These are phyloP conservation scores for Poeciliopsis gracilis DNA, from an alignment of 2,797 vertebrate species.

Conservation along the genomic window DNA sequence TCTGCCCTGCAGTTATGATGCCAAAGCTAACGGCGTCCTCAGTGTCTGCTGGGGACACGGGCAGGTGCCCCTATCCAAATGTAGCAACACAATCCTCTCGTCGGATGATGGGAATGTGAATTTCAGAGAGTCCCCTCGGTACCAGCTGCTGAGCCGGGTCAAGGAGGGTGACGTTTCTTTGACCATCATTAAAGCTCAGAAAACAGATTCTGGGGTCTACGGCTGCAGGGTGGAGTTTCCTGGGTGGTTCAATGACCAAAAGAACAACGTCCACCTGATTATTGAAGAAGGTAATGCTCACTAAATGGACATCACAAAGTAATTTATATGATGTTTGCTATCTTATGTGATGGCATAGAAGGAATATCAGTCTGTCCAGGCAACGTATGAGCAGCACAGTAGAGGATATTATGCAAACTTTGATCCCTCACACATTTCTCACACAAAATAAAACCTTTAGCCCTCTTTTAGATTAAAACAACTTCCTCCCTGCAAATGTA, in stretches of 20 bases:
- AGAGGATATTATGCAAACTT: neutral
- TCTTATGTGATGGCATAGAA: neutral
- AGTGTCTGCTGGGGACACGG: constrained; percentile 82
- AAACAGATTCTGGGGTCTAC: constrained; percentile 77
- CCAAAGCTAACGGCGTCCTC: neutral
- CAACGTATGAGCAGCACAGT: neutral
- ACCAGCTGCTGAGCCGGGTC: constrained; percentile 68
- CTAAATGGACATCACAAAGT: neutral
- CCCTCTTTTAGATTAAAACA: neutral
- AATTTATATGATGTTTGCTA: neutral
- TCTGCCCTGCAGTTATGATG: constrained; percentile 76
- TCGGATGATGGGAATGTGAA: constrained; percentile 44
- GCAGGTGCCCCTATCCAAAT: constrained; percentile 49
- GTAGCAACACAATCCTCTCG: constrained; percentile 64
- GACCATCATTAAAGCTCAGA: constrained; percentile 66
- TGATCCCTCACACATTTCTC: neutral
- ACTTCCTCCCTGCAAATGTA: neutral
- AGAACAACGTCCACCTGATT: constrained; percentile 49
- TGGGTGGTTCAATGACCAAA: constrained; percentile 77
- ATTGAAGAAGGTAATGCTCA: constrained; percentile 61
- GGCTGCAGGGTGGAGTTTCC: constrained; percentile 82
- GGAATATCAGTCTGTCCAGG: neutral
- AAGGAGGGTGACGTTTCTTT: constrained; percentile 74
- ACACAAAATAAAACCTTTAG: neutral
- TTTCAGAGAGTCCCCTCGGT: constrained; percentile 52